Evolutionary conservation across 2,113 vertebrate species (phyloP), one percentile per base, ranked within the genome.

Genomic region (Malaclemys terrapin): DNA sequence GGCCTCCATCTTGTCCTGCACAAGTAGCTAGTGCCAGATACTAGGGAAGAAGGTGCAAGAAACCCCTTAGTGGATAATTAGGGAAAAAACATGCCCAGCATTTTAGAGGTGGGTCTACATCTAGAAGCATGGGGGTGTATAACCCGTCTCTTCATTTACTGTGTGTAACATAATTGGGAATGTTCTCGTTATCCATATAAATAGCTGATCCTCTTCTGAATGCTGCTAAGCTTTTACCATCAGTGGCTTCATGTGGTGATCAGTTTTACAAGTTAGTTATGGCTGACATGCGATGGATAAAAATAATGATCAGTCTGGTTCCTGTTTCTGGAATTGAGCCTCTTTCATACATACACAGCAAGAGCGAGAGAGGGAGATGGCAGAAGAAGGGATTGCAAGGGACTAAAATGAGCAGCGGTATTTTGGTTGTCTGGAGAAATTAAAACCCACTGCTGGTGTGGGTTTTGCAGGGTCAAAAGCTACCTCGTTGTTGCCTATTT

Each of bases 101-200:
- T 80, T 62, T 5, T 45, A 27, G 76, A 72, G 52, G 78, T 4
- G n/a, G 54, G 9, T 8, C 2, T 78, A 54, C 47, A 25, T 75
- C 45, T n/a, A 87, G 45, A 53, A 72, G 62, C 20, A 35, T 16
- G 0, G 14, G 80, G 29, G 53, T 82, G 75, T 42, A 50, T 85
- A 45, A 72, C 31, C 8, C 52, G 6, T 22, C 16, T 72, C 16
- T 69, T 38, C 19, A 72, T 72, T 19, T 38, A 72, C 19, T 38
- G 9, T 10, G 0, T 0, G 10, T 22, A 0, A 6, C 3, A 57
- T 9, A 83, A 69, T 19, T 76, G 85, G 0, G 1, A 1, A 24
- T n/a, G 54, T 13, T 20, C 85, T 59, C 42, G 1, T 10, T 24
- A 50, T 2, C 14, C 53, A 4, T 0, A 81, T 82, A 20, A 35